phyloP scores from a whole-genome alignment of 1,140 invertebrate species.

The Drosophila bifasciata region DNA sequence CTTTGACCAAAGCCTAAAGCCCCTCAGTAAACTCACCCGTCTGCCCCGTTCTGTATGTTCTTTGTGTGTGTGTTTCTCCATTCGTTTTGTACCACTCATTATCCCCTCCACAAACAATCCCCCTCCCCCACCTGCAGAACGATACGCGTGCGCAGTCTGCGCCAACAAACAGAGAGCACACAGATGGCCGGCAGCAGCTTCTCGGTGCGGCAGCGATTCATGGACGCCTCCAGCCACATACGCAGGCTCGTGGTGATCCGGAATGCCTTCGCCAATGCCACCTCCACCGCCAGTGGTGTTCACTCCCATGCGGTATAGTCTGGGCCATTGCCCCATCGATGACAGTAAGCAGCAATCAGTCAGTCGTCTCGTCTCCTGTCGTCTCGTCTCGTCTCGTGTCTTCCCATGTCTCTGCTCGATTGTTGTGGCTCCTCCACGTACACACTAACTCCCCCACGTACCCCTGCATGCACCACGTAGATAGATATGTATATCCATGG shows the following conservation, averaged over 20 bases:
- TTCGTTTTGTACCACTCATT: background rate
- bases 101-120: slow-evolving; percentile 12
- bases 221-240: slow-evolving; percentile 75
- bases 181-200: slow-evolving; percentile 58
- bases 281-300: slow-evolving; percentile 45
- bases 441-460: slow-evolving; percentile 1
- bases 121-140: slow-evolving; percentile 58
- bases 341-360: slow-evolving; percentile 18
- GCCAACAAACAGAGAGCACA: slow-evolving; percentile 73
- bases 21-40: background rate
- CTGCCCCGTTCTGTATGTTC: slow-evolving; percentile 12
- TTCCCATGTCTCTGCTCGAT: slow-evolving; percentile 4
- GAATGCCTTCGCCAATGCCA: slow-evolving; percentile 66
- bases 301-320: slow-evolving; percentile 67
- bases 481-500: no score
- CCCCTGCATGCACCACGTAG: no score
- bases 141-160: slow-evolving; percentile 70
- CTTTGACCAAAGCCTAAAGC: no score
- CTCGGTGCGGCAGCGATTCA: slow-evolving; percentile 75
- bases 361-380: no score
- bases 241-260: slow-evolving; percentile 77
- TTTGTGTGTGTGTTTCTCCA: slow-evolving; percentile 16
- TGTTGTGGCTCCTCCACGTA: slow-evolving; percentile 20
- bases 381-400: no score
- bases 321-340: background rate